Conservation (phyloP, 2,888 invertebrate species). For the Pammene aurita region DNA sequence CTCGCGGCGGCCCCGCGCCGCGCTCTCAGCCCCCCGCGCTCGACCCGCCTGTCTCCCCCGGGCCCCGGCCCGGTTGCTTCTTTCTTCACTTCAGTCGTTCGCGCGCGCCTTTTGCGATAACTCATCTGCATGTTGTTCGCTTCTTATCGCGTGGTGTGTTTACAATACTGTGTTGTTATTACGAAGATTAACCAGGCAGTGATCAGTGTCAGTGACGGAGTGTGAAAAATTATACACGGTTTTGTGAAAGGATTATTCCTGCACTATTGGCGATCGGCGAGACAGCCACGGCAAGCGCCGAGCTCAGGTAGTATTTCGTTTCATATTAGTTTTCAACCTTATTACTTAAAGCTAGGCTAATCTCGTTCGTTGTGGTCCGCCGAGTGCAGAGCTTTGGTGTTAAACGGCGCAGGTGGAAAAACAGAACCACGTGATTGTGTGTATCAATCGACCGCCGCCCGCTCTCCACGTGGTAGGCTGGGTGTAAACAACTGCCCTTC, state of each 20-base stretch:
- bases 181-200: conserved; percentile 61
- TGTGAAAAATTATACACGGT: conserved; percentile 50
- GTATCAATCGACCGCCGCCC: conserved; percentile 58
- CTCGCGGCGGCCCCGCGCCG: conserved; percentile 67
- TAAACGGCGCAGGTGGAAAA: conserved; percentile 59
- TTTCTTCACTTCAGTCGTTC: conserved; percentile 64
- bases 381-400: conserved; percentile 48
- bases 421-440: conserved; percentile 72
- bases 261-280: conserved; percentile 62
- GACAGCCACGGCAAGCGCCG: conserved; percentile 75
- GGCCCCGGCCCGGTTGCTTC: conserved; percentile 44
- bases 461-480: conserved; percentile 73
- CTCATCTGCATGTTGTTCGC: conserved; percentile 59
- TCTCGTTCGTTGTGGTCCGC: conserved; percentile 54
- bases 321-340: conserved; percentile 72
- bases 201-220: conserved; percentile 66
- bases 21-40: conserved; percentile 51
- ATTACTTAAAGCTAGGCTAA: conserved; percentile 59
- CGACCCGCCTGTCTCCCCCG: conserved; percentile 45
- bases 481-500: conserved; percentile 46
- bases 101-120: conserved; percentile 71
- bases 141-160: conserved; percentile 72
- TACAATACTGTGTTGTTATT: conserved; percentile 76
- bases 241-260: conserved; percentile 50
- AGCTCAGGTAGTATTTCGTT: conserved; percentile 72